phyloP scores from a whole-genome alignment of 2,797 vertebrate species.

The Myotis pilosus region DNA sequence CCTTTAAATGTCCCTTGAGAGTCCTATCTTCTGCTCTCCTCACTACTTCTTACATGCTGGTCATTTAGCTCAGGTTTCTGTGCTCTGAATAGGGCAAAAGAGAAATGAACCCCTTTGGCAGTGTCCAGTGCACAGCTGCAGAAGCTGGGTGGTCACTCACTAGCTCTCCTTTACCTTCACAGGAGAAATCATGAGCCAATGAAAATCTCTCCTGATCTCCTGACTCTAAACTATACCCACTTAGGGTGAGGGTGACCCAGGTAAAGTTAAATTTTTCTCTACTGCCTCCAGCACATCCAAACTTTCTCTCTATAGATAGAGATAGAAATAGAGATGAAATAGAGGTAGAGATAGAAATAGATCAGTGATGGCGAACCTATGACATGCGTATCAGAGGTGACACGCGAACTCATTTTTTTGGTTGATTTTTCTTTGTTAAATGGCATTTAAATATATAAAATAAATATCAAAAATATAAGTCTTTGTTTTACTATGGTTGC shows the following conservation, averaged over 20 bases:
- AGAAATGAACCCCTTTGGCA: neutral
- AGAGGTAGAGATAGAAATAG: too few relatives aligned
- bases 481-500: too few relatives aligned
- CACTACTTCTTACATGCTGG: neutral
- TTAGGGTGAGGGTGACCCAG: neutral
- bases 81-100: neutral
- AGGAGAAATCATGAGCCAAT: neutral
- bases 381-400: too few relatives aligned
- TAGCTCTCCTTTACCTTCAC: neutral
- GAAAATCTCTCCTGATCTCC: neutral
- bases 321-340: too few relatives aligned
- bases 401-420: too few relatives aligned
- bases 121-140: too few relatives aligned
- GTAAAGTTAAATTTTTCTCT: neutral
- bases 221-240: neutral
- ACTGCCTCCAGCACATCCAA: neutral
- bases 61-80: neutral
- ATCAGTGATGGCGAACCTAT: too few relatives aligned
- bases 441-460: too few relatives aligned
- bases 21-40: neutral
- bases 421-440: too few relatives aligned
- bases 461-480: too few relatives aligned
- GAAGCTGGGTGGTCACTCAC: neutral
- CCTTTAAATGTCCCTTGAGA: neutral
- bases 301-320: neutral